These are phyloP conservation scores for Drosophila pseudotalamancana DNA, from an alignment of 2,888 invertebrate species.

Conservation along the genomic window DNA sequence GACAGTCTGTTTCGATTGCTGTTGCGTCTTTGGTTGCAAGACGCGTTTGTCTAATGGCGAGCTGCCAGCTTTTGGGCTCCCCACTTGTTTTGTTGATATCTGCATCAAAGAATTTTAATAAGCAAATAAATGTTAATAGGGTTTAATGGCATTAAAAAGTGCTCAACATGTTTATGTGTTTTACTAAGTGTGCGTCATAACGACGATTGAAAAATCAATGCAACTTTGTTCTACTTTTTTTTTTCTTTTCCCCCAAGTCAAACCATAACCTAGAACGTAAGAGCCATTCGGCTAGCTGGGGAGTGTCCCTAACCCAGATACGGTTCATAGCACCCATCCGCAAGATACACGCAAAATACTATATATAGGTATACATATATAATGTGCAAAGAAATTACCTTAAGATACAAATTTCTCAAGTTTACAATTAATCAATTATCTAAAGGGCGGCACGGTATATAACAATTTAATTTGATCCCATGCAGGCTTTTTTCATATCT, in stretches of 20 bases:
- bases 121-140: neutral
- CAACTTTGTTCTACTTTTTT: constrained; percentile 25
- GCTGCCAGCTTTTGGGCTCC: constrained; percentile 83
- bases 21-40: constrained; percentile 87
- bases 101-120: constrained; percentile 43
- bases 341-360: constrained; percentile 6
- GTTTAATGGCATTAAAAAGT: neutral
- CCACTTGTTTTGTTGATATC: constrained; percentile 84
- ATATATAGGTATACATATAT: neutral
- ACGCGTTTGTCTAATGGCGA: constrained; percentile 88
- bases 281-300: constrained; percentile 26
- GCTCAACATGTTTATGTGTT: neutral
- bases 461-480: constrained; percentile 13
- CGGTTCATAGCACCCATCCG: constrained; percentile 19
- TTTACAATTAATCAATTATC: neutral
- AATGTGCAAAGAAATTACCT: constrained; percentile 54
- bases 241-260: neutral
- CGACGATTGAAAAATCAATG: constrained; percentile 56
- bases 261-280: constrained; percentile 40
- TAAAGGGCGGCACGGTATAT: constrained; percentile 15
- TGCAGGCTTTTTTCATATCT: constrained; percentile 43
- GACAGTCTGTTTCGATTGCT: constrained; percentile 62
- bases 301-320: constrained; percentile 75
- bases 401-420: constrained; percentile 1
- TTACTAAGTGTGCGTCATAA: constrained; percentile 2